A percentile compares a stretch with the other conserved stretches of the same genome.
phyloP scores from a whole-genome alignment of 2,113 vertebrate genomes.

The Grammomys surdaster region DNA sequence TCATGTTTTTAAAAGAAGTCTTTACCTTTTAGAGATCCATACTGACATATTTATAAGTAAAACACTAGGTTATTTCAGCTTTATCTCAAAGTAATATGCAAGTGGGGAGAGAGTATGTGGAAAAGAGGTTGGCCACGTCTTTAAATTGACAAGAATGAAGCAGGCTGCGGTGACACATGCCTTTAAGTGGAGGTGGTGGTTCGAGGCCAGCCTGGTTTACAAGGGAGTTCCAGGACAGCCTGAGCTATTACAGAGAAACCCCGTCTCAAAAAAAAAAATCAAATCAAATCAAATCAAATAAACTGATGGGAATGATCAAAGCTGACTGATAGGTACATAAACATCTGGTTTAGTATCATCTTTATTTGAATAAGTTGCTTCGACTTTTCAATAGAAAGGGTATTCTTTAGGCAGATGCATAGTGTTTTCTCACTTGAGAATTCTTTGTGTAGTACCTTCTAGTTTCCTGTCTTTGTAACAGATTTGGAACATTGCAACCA shows the following conservation, averaged over 20 bases:
- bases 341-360: background rate
- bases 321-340: background rate
- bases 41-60: conserved; percentile 28
- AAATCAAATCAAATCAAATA: background rate
- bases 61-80: background rate
- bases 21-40: conserved; percentile 35
- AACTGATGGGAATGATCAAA: background rate
- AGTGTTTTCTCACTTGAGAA: background rate
- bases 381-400: background rate
- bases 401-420: background rate
- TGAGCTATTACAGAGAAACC: background rate
- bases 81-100: background rate
- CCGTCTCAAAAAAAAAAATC: background rate
- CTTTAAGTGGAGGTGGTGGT: background rate
- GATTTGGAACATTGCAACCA: conserved; percentile 97
- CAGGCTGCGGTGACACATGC: too few relatives aligned
- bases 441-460: background rate
- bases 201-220: background rate
- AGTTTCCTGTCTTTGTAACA: conserved; percentile 80
- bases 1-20: background rate
- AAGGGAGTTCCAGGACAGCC: background rate
- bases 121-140: background rate
- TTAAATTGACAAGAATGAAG: background rate
- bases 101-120: background rate
- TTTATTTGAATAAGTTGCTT: conserved; percentile 9